Base-by-base conservation (phyloP, 2,888 invertebrate genomes). In the Coleophora deauratella region DNA sequence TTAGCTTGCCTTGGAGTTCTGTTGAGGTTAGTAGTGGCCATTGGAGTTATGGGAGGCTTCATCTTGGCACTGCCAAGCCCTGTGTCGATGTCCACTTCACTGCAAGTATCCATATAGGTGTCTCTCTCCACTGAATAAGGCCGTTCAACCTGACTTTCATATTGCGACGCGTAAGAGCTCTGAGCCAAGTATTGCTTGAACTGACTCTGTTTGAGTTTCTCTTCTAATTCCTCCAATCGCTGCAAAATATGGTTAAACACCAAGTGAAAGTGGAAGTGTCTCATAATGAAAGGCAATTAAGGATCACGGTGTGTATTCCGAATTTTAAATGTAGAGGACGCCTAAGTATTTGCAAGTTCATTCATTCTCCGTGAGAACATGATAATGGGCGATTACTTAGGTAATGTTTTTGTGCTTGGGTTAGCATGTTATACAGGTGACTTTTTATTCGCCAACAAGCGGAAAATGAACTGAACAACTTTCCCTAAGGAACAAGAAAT, bases 111-210 rank as follows among this genome's bases (percentile, higher is more conserved):
- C 10, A 51, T 30, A 36, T 67, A 73, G 0, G 52, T 50, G 27
- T 72, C 65, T 31, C 61, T 60, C 34, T 61, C 63, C 0, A 58
- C 60, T 4, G 82, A 80, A 54, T 82, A 85, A 0, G 82, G 81
- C 27, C 76, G 61, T 54, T 80, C 82, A 10, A 72, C 80, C 21
- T 66, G 71, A 40, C 56, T 70, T 47, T 78, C 78, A 35, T 62
- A 72, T 41, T 75, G 73, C 0, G 73, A 63, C 1, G 71, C 47
- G 44, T 72, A 72, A 14, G 59, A 57, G 48, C 52, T 76, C 41
- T 79, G 74, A 1, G 69, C 76, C 32, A 84, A 59, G 46, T 76
- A 82, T 50, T 82, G 72, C 46, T 81, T 82, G 53, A 85, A 85
- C 47, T 81, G 72, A 41, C 56, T 75, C 45, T 82, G 80, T 47